Base-by-base conservation (phyloP, 2,888 invertebrate species). In the Caenorhabditis sp. region DNA sequence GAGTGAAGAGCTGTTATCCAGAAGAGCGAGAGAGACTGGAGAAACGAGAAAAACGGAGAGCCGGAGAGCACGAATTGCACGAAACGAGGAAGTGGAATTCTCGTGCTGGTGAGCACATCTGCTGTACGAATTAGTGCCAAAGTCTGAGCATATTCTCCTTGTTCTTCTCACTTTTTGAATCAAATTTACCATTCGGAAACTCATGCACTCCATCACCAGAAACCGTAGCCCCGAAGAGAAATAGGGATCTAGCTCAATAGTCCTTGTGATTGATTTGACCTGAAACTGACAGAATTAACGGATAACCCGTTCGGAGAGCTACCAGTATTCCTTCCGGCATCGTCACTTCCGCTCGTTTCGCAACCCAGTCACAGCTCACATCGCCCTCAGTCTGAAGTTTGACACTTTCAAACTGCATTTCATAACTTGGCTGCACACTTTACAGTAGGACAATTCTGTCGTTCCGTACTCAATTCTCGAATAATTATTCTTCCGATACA, bases 401-500 rank as follows among this genome's bases (percentile, higher is more conserved):
- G 5, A 39, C n/a, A 13, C 22, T 3, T 32, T 15, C 11, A 20
- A 1, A 6, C 9, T 11, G 8, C 15, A 13, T 37, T 17, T 11
- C 2, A 1, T 41, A 7, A 27, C 2, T 7, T 43, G 9, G 8
- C 39, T 61, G 5, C 35, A 37, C n/a, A 63, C 63, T 48, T 74
- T 76, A 41, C 76, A 76, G 24, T 70, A 76, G 1, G 53, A 52
- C 22, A 76, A 15, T 8, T 52, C 13, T 2, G 63, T 35, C 2
- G 63, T 65, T 1, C 76, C 76, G n/a, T 76, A 76, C 15, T 70
- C 70, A 9, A 76, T 70, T 35, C 76, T 30, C 11, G 70, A 56
- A 35, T 24, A 76, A 20, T 76, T 76, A 26, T 76, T 56, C 20
- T 6, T 27, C 6, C 76, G 63, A 27, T 46, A 76, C 30, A 70